phyloP scores from a whole-genome alignment of 37 sponge, comb jelly and placozoan genomes.

The Petrosia ficiformis region DNA sequence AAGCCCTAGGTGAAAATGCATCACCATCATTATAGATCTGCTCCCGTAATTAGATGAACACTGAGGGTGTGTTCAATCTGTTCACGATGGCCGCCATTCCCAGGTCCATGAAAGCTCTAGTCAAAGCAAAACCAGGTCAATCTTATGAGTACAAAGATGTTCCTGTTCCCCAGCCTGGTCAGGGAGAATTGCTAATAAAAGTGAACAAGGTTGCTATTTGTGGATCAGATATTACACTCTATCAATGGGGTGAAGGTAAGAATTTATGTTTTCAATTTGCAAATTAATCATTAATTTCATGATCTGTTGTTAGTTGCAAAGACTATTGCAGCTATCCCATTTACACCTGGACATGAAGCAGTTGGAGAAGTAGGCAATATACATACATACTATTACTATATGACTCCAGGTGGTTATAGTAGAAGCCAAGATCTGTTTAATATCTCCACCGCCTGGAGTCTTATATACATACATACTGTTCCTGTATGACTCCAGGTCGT shows the following conservation, averaged over 20 bases:
- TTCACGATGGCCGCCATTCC: constrained; percentile 3
- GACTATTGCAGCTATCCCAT: constrained; percentile 70
- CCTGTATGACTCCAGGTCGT: too few species aligned
- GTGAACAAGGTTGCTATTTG: constrained; percentile 78
- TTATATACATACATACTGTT: too few species aligned
- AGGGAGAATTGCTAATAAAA: constrained; percentile 77
- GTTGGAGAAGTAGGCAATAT: constrained; percentile 83
- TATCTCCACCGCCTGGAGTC: too few species aligned
- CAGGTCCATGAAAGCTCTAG: constrained; percentile 73
- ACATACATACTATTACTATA: too few species aligned
- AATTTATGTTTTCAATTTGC: not conserved
- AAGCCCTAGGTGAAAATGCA: not conserved
- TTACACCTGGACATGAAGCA: constrained; percentile 91
- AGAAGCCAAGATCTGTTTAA: too few species aligned
- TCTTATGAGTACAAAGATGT: constrained; percentile 72
- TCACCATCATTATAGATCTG: not conserved
- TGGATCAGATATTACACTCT: constrained; percentile 86
- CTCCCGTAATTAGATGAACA: not conserved
- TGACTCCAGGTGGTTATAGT: too few species aligned
- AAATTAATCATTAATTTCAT: not conserved
- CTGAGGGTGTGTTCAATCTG: not conserved
- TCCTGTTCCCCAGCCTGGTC: constrained; percentile 59
- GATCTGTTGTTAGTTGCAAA: constrained; percentile 55
- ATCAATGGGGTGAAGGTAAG: constrained; percentile 77
- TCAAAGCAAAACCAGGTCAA: constrained; percentile 49